phyloP scores from a whole-genome alignment of 2,113 vertebrate species.

The Campylomormyrus tamandua region DNA sequence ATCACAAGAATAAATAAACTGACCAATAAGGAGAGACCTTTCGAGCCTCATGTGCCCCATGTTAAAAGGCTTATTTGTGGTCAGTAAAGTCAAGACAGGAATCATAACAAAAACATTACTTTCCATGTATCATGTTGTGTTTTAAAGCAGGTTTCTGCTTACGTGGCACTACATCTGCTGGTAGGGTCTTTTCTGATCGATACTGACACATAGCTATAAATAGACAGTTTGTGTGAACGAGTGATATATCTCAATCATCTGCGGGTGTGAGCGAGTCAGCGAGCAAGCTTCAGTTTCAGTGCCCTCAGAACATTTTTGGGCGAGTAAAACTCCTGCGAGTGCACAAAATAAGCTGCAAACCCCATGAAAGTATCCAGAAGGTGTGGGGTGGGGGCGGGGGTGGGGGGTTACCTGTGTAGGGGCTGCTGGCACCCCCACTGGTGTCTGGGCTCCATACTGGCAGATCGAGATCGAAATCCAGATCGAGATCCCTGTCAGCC shows the following conservation, averaged over 20 bases:
- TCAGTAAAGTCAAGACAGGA: background rate
- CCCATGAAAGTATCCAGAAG: background rate
- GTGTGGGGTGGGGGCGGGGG: too few species aligned
- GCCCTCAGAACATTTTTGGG: background rate
- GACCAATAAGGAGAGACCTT: background rate
- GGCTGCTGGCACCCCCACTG: constrained; percentile 55
- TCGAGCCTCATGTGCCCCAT: background rate
- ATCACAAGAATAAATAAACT: background rate
- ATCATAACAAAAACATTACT: background rate
- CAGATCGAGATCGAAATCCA: constrained; percentile 80
- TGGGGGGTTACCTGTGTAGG: constrained; percentile 62
- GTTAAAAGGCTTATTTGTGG: background rate
- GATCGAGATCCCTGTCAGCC: constrained; percentile 60
- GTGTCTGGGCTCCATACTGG: constrained; percentile 66
- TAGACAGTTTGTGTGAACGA: background rate
- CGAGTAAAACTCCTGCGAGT: background rate
- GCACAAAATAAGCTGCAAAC: background rate
- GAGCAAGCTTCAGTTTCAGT: background rate
- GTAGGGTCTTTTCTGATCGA: background rate
- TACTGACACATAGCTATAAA: background rate
- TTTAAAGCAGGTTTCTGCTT: background rate
- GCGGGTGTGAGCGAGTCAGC: background rate
- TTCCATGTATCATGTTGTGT: background rate
- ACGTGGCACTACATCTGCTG: background rate
- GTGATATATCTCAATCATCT: background rate